Evolutionary conservation across 2,113 vertebrate genomes (phyloP).

Genomic region (Trematomus loennbergii): DNA sequence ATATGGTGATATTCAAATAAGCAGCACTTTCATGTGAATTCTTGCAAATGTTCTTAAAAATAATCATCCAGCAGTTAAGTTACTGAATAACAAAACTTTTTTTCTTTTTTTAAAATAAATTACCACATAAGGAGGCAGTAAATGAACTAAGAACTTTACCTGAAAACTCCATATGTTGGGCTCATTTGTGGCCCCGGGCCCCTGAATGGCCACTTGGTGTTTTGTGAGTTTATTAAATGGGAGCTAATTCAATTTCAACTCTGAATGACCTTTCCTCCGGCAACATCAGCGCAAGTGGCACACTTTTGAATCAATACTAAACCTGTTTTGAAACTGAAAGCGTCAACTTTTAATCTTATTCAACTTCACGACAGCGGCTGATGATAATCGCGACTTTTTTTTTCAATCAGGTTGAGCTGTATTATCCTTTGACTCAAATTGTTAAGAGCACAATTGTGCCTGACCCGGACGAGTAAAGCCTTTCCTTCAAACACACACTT

Average conservation of each 20-base stretch:
- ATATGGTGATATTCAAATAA: background rate
- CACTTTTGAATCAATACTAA: constrained; percentile 36
- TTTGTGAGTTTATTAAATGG: background rate
- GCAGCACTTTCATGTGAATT: background rate
- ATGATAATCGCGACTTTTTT: constrained; percentile 64
- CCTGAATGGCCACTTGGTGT: background rate
- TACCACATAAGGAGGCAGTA: too few relatives aligned
- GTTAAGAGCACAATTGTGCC: constrained; percentile 44
- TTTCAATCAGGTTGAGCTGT: constrained; percentile 32
- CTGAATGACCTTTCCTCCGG: background rate
- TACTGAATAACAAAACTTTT: too few relatives aligned
- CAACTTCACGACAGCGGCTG: constrained; percentile 43
- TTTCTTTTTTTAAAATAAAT: too few relatives aligned
- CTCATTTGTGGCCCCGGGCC: too few relatives aligned
- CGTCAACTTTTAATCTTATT: constrained; percentile 37
- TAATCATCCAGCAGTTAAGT: background rate
- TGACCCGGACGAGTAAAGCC: constrained; percentile 43
- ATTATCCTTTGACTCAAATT: constrained; percentile 55
- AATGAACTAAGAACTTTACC: too few relatives aligned
- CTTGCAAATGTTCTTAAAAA: background rate
- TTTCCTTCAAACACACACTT: constrained; percentile 28
- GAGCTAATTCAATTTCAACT: background rate
- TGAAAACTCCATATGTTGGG: too few relatives aligned
- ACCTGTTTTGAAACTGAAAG: constrained; percentile 41
- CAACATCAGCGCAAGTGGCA: background rate